phyloP scores from a whole-genome alignment of 30 jellyfish, hydroid and myxozoan genomes.

The Chrysaora quinquecirrha region DNA sequence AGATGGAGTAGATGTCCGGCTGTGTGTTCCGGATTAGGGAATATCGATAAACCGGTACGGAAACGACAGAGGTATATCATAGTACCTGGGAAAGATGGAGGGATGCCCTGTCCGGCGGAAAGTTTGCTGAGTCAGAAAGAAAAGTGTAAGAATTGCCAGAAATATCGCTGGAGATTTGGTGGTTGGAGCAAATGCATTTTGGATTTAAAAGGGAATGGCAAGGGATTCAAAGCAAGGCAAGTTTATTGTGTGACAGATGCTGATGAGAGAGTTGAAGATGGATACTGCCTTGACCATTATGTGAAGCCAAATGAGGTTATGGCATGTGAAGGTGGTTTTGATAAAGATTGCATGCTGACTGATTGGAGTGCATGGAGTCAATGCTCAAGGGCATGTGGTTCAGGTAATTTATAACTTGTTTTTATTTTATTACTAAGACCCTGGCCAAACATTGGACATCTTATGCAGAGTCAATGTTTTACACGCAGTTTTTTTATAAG shows the following conservation, averaged over 20 bases:
- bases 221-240: slow-evolving; percentile 47
- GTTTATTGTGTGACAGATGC: slow-evolving; percentile 27
- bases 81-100: slow-evolving; percentile 37
- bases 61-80: slow-evolving; percentile 40
- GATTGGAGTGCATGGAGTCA: slow-evolving; percentile 62
- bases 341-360: slow-evolving; percentile 23
- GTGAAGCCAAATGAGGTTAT: slow-evolving; percentile 42
- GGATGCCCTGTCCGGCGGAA: slow-evolving; percentile 34
- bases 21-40: slow-evolving; percentile 10
- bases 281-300: slow-evolving; percentile 16
- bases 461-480: too few species aligned
- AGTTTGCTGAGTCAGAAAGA: slow-evolving; percentile 12
- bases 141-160: slow-evolving; percentile 39
- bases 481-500: too few species aligned
- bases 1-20: slow-evolving; percentile 67
- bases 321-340: slow-evolving; percentile 29
- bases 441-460: too few species aligned
- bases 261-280: slow-evolving; percentile 42
- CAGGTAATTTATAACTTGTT: slow-evolving; percentile 33
- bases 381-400: slow-evolving; percentile 62
- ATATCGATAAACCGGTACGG: not conserved
- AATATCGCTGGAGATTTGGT: slow-evolving; percentile 18
- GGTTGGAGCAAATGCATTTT: slow-evolving; percentile 47
- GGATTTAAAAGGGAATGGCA: slow-evolving; percentile 32
- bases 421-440: too few species aligned